phyloP scores from a whole-genome alignment of 2,888 invertebrate genomes.

The Chelonus formosanus region DNA sequence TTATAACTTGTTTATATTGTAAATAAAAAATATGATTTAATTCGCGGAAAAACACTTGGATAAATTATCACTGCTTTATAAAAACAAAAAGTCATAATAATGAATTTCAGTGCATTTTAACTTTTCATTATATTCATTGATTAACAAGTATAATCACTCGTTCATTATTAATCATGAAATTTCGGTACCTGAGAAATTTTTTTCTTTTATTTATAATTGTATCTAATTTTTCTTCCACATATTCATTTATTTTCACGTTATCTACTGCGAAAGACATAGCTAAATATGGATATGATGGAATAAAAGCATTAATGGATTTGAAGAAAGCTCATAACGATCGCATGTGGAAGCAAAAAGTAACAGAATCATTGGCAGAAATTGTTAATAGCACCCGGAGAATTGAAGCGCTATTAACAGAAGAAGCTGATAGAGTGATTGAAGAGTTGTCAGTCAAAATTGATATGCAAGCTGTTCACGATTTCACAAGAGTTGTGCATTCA shows the following conservation, averaged over 20 bases:
- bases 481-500: neutral
- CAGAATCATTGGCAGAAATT: constrained; percentile 7
- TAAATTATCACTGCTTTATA: too few species aligned
- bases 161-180: too few species aligned
- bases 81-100: too few species aligned
- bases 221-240: too few species aligned
- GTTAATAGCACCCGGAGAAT: constrained; percentile 3
- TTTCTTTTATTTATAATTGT: neutral
- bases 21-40: too few species aligned
- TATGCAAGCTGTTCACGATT: neutral
- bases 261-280: neutral
- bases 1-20: too few species aligned
- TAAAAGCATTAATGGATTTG: neutral
- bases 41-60: too few species aligned
- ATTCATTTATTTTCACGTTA: neutral
- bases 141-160: too few species aligned
- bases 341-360: neutral
- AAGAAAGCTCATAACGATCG: constrained; percentile 1
- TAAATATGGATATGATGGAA: constrained; percentile 3
- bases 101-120: too few species aligned
- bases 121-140: too few species aligned
- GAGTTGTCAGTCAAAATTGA: constrained; percentile 12
- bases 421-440: constrained; percentile 13
- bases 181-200: too few species aligned
- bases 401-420: neutral